phyloP scores from a whole-genome alignment of 2,888 invertebrate genomes.

The Syritta pipiens region DNA sequence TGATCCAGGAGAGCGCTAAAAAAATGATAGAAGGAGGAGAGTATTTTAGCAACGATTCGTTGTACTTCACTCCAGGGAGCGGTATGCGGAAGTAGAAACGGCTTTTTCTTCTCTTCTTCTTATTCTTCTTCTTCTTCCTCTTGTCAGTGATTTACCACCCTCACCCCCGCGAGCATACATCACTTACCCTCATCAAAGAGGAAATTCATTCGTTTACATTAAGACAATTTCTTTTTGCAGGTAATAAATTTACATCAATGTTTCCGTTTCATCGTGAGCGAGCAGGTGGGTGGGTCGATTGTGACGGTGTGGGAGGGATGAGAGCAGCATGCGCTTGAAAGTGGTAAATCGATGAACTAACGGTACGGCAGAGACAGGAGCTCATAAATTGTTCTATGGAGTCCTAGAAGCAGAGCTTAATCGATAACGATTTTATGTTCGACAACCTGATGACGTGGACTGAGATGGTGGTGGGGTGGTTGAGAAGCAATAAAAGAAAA shows the following conservation, averaged over 20 bases:
- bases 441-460: conserved; percentile 46
- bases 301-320: conserved; percentile 15
- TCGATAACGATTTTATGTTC: conserved; percentile 59
- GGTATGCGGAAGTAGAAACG: not conserved
- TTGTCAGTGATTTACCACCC: conserved; percentile 1
- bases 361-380: conserved; percentile 55
- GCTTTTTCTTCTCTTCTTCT: not conserved
- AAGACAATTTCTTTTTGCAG: conserved; percentile 68
- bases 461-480: not conserved
- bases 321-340: conserved; percentile 26
- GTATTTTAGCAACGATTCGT: conserved; percentile 4
- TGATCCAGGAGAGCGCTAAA: conserved; percentile 36
- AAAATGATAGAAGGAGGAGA: no score
- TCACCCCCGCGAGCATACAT: conserved; percentile 15
- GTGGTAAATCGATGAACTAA: conserved; percentile 62
- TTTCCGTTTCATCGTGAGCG: conserved; percentile 48
- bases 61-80: not conserved
- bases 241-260: conserved; percentile 68
- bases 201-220: conserved; percentile 68
- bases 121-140: not conserved
- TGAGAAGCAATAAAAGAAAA: conserved; percentile 20
- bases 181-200: conserved; percentile 53
- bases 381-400: conserved; percentile 52
- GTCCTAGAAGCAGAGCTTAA: conserved; percentile 35
- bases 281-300: conserved; percentile 12